A percentile compares a stretch with the other conserved stretches of the same genome.
phyloP scores from a whole-genome alignment of 2,888 invertebrate genomes.

The Lampropteryx suffumata region DNA sequence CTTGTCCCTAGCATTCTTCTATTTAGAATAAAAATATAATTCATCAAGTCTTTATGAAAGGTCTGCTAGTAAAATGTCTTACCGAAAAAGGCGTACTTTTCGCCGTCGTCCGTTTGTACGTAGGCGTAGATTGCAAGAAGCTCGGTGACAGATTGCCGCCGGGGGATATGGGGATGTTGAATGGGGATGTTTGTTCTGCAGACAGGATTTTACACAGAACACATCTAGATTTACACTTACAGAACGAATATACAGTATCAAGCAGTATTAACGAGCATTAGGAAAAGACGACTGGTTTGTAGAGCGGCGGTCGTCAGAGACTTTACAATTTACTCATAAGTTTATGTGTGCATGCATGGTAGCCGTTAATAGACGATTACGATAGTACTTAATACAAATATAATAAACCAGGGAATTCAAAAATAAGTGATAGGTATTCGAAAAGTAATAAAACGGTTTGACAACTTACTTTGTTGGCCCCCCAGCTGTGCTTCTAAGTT shows the following conservation, averaged over 20 bases:
- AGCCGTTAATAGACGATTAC: too few species aligned
- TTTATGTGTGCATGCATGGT: too few species aligned
- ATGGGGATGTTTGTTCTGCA: slow-evolving; percentile 68
- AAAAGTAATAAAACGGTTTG: too few species aligned
- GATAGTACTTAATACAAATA: too few species aligned
- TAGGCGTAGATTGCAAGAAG: slow-evolving; percentile 66
- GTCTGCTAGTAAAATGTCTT: slow-evolving; percentile 36
- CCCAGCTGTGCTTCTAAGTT: slow-evolving; percentile 58
- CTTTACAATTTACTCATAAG: too few species aligned
- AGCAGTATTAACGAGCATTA: too few species aligned
- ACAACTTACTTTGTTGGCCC: slow-evolving; percentile 54
- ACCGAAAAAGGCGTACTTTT: slow-evolving; percentile 75
- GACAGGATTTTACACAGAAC: slow-evolving; percentile 22
- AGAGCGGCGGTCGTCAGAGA: too few species aligned
- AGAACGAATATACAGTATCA: too few species aligned
- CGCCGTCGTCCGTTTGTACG: slow-evolving; percentile 65
- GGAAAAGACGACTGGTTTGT: too few species aligned
- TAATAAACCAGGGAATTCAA: too few species aligned
- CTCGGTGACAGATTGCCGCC: slow-evolving; percentile 64
- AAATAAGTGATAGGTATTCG: too few species aligned
- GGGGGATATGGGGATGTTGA: slow-evolving; percentile 71
- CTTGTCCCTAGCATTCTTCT: too few species aligned
- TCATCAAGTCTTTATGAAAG: background rate
- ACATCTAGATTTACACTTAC: background rate
- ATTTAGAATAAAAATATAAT: background rate